Evolutionary conservation across 2,888 invertebrate species (phyloP), one percentile per base, ranked within the genome.

Genomic region (Diploptera punctata): DNA sequence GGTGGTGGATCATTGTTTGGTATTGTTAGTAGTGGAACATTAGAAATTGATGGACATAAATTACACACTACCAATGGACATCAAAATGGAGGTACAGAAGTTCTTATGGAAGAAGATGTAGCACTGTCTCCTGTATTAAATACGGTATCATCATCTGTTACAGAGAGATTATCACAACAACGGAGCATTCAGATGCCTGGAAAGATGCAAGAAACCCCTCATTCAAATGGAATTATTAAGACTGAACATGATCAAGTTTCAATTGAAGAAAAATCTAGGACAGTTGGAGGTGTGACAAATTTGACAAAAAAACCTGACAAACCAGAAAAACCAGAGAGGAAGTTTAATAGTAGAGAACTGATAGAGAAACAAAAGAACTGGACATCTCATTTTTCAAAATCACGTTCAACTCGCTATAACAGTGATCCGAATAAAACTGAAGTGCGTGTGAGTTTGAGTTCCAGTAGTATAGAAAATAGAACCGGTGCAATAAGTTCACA

Each of bases 321-420:
- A 81, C 93, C 93, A 0, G 93, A 94, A 79, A 93, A 94, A 82
- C 93, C 94, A 2, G 94, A 94, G 81, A 86, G 93, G 71, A 91
- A 92, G 79, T 91, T 93, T 78, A 91, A 90, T 79, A 93, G 93
- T 75, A 92, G 94, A 77, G 94, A 95, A 82, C 85, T 95, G 70
- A 95, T 95, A 77, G 95, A 94, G 83, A 94, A 95, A 79, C 95
- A 95, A 81, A 91, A 92, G 80, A 96, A 95, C 84, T 96, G 95
- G 95, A 95, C 95, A 33, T 93, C 94, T 74, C 95, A 94, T 83
- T 96, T 95, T 82, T 92, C 92, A 73, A 94, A 93, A 85, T 88
- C 91, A 67, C 89, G 91, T 77, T 87, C 90, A 61, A 84, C 75
- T 21, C 85, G 89, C 72, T 87, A 86, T 74, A 87, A 88, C 78